These are phyloP conservation scores for Chrysolophus pictus DNA, from an alignment of 2,797 vertebrate genomes.

Conservation along the genomic window DNA sequence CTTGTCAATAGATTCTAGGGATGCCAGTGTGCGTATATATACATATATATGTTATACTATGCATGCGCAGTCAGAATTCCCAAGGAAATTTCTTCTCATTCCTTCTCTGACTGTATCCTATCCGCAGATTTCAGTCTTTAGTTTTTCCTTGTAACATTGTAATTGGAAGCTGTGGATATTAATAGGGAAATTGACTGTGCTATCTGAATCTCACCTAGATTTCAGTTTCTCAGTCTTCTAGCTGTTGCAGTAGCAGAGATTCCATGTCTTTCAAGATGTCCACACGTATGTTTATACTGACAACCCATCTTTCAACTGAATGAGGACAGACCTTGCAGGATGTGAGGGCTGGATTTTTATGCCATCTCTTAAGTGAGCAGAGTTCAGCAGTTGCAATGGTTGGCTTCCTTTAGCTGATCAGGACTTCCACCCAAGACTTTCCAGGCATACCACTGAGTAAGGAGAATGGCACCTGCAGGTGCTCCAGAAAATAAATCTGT, in stretches of 20 bases:
- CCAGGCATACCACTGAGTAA: not conserved
- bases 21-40: no score
- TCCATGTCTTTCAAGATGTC: not conserved
- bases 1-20: fast-evolving
- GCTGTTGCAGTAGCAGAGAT: not conserved
- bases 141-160: not conserved
- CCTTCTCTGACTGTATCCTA: not conserved
- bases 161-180: not conserved
- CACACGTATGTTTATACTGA: fast-evolving
- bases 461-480: not conserved
- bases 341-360: not conserved
- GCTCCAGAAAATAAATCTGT: not conserved
- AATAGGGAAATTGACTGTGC: not conserved
- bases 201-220: not conserved
- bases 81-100: not conserved
- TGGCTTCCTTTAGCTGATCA: not conserved
- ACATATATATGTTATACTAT: fast-evolving
- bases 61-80: not conserved
- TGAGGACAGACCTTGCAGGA: not conserved
- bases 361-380: not conserved
- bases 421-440: not conserved
- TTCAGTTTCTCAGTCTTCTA: not conserved
- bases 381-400: not conserved
- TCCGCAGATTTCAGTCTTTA: fast-evolving
- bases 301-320: not conserved